phyloP scores from a whole-genome alignment of 2,888 invertebrate species.

The Andrena bicolor region DNA sequence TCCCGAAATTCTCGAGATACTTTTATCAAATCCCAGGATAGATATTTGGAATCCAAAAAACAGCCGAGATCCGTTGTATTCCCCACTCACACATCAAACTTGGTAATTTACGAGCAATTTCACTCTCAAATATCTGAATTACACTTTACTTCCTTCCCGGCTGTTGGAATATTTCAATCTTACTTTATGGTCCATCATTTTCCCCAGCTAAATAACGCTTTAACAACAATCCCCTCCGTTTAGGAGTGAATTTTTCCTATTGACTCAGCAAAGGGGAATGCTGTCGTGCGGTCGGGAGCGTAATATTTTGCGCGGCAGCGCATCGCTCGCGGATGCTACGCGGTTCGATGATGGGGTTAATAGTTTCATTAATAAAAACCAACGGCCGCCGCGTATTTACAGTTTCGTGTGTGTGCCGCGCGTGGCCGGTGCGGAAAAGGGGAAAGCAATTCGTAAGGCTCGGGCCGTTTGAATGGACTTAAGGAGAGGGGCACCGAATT shows the following conservation, averaged over 20 bases:
- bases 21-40: too few relatives aligned
- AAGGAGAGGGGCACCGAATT: constrained; percentile 75
- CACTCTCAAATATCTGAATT: too few relatives aligned
- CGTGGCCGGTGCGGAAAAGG: constrained; percentile 56
- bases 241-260: background rate
- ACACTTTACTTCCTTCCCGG: too few relatives aligned
- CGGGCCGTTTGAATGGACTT: constrained; percentile 51
- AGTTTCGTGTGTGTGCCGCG: constrained; percentile 60
- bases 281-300: background rate
- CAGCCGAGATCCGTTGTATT: too few relatives aligned
- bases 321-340: constrained; percentile 66
- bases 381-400: constrained; percentile 72
- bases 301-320: constrained; percentile 31
- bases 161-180: too few relatives aligned
- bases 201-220: background rate
- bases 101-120: too few relatives aligned
- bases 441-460: constrained; percentile 66
- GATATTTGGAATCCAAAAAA: too few relatives aligned
- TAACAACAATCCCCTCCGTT: background rate
- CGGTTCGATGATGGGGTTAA: constrained; percentile 77
- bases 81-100: too few relatives aligned
- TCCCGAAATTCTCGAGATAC: too few relatives aligned
- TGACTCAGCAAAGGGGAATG: background rate
- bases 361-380: constrained; percentile 79
- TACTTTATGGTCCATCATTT: too few relatives aligned